Evolutionary conservation across 2,888 invertebrate genomes (phyloP), one percentile per base, ranked within the genome.

Genomic region (Liposcelis brunnea): DNA sequence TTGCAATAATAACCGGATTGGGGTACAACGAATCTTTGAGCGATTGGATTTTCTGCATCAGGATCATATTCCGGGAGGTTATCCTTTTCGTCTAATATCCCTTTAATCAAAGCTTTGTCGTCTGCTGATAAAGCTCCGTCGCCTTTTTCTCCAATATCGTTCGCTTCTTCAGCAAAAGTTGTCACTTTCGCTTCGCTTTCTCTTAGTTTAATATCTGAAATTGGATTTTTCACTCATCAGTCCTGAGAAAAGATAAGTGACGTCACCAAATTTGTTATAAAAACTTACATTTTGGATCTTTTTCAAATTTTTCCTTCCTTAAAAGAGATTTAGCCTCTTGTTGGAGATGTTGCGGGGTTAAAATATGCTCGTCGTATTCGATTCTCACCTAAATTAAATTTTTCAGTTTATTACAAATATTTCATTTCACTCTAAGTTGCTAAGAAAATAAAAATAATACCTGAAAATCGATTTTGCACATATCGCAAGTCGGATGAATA

Each of bases 311-410:
- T 6, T 40, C 40, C 6, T 19, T 14, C 19, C 40, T 16, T 7
- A 19, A 19, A 19, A 40, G 16, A 19, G 40, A 3, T 21, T 40
- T 40, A 6, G 40, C 6, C 40, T 40, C 40, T 7, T 14, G 12
- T 18, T 40, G 40, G 10, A 40, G 19, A 11, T 40, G 40, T 7
- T 19, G 19, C 19, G 40, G 16, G 40, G 40, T 40, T 7, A 40
- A 21, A 40, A 40, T 19, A 18, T 40, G 40, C 7, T 40, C 40
- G 40, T 40, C 40, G 19, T 40, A 40, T 21, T 40, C 40, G 40
- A 40, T 19, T 12, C 40, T 16, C 7, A n/a, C n/a, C n/a, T n/a
- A n/a, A n/a, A n/a, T n/a, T n/a, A n/a, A n/a, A n/a, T n/a, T n/a
- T n/a, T n/a, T n/a, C n/a, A n/a, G n/a, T n/a, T n/a, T n/a, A n/a